phyloP scores from a whole-genome alignment of 2,113 vertebrate genomes.

The Tangachromis dhanisi region DNA sequence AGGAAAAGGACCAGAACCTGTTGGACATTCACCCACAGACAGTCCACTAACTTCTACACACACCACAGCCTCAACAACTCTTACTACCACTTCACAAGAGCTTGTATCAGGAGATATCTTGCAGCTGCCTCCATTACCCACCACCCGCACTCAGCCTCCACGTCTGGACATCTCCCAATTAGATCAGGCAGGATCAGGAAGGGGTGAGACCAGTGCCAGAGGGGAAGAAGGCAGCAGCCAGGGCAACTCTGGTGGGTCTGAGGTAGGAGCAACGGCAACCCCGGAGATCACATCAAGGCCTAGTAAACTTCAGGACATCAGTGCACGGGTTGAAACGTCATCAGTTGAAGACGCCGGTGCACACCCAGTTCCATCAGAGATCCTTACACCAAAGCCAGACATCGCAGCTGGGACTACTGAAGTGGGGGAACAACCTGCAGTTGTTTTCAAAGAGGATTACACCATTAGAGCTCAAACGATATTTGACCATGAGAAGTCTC shows the following conservation, averaged over 20 bases:
- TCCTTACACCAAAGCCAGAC: background rate
- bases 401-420: background rate
- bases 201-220: background rate
- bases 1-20: background rate
- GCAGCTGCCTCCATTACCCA: slow-evolving; percentile 19
- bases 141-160: background rate
- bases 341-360: background rate
- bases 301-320: background rate
- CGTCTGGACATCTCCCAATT: slow-evolving; percentile 25
- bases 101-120: slow-evolving; percentile 1
- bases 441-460: slow-evolving; percentile 62
- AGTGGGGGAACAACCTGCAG: slow-evolving; percentile 1
- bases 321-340: background rate
- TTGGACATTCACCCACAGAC: background rate
- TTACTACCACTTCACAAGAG: background rate
- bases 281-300: background rate
- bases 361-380: background rate
- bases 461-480: background rate
- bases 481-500: slow-evolving; percentile 43
- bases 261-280: background rate
- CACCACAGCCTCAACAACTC: background rate
- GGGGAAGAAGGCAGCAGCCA: background rate
- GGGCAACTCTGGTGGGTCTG: background rate
- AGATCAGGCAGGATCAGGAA: background rate
- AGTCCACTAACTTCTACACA: background rate